phyloP scores from a whole-genome alignment of 2,113 vertebrate species.

The Mesembrinibis cayennensis region DNA sequence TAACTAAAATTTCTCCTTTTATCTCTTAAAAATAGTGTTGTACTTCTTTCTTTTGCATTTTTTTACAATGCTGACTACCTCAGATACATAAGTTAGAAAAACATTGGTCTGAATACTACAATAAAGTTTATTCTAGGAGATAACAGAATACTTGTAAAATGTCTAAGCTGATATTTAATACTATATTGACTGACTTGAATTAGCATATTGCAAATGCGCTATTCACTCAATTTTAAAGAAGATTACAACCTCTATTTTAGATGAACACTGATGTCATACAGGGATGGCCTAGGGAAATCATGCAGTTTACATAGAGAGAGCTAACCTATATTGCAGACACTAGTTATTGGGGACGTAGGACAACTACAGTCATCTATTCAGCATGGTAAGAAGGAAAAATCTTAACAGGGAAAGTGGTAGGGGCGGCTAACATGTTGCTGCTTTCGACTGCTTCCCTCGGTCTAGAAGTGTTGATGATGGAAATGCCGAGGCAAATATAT shows the following conservation, averaged over 20 bases:
- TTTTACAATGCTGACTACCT: constrained; percentile 50
- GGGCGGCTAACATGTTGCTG: neutral
- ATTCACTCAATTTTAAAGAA: neutral
- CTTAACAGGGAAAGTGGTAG: neutral
- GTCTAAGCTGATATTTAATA: neutral
- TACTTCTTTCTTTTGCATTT: constrained; percentile 69
- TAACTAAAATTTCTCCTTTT: constrained; percentile 80
- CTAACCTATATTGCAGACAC: neutral
- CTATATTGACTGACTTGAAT: neutral
- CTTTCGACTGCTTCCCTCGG: neutral
- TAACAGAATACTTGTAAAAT: neutral
- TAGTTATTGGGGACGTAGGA: neutral
- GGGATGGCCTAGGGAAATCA: neutral
- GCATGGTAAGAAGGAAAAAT: neutral
- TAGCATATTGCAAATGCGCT: neutral
- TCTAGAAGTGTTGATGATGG: neutral
- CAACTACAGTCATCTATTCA: neutral
- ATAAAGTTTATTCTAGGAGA: neutral
- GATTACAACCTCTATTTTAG: neutral
- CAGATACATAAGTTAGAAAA: neutral
- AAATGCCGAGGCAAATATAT: neutral
- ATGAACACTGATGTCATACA: neutral
- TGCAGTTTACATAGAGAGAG: neutral
- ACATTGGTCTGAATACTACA: neutral
- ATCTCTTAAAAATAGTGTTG: constrained; percentile 71